A percentile compares a stretch with the other conserved stretches of the same genome.
These are phyloP conservation scores for Seriola dumerili DNA, from an alignment of 2,113 vertebrate genomes.

Conservation along the genomic window DNA sequence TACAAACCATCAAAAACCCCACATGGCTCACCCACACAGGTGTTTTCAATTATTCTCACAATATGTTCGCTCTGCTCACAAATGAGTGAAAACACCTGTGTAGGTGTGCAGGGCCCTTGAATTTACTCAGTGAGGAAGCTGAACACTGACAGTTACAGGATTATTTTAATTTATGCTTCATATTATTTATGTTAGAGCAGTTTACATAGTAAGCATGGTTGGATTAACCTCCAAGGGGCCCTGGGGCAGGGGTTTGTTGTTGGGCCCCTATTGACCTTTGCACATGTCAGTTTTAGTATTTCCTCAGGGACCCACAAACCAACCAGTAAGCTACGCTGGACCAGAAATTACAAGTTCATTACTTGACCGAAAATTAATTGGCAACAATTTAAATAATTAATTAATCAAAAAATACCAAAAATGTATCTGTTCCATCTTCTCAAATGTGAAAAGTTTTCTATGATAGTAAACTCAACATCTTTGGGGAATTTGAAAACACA, in stretches of 20 bases:
- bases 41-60: slow-evolving; percentile 5
- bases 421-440: too few species aligned
- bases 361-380: not conserved
- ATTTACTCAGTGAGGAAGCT: not conserved
- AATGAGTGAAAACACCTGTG: slow-evolving; percentile 20
- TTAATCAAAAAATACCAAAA: too few species aligned
- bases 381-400: too few species aligned
- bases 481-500: not conserved
- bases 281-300: not conserved
- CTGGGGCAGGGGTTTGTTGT: not conserved
- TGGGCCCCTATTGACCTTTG: not conserved
- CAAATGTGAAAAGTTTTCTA: not conserved
- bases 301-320: not conserved
- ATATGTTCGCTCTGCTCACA: not conserved
- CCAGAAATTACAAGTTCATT: not conserved
- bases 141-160: not conserved
- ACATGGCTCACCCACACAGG: not conserved
- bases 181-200: not conserved
- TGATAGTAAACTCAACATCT: not conserved
- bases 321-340: not conserved
- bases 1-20: not conserved
- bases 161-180: too few species aligned
- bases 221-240: not conserved
- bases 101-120: not conserved
- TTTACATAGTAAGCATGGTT: not conserved